Evolutionary conservation across 2,888 invertebrate species (phyloP), one percentile per base, ranked within the genome.

Genomic region (Lottia scabra): DNA sequence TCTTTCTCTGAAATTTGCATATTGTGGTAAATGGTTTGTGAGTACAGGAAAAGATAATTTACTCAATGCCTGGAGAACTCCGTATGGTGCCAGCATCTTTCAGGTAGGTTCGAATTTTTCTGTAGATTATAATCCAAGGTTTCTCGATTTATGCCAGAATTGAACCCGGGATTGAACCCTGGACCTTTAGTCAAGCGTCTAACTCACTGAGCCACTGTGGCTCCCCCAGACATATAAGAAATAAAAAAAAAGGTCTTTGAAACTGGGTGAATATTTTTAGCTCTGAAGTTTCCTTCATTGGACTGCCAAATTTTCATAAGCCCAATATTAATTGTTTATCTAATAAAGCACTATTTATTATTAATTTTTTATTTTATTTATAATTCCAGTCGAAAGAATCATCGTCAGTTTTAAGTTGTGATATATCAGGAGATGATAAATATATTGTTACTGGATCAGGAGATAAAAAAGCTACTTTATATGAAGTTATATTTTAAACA

Each of bases 391-490:
- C 91, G 38, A 97, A 97, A 91, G 98, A 98, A 92, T 95, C 96
- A 44, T 97, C 97, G 78, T 97, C 97, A 85, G 97, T 98, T 83
- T 92, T 98, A 80, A 96, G 97, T 91, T 98, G 97, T 91, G 98
- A 98, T 92, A 97, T 98, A 88, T 97, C 97, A 69, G 94, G 95
- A 69, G 97, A 98, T 91, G 97, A 98, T 91, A 96, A 96, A 89
- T 97, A 96, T 91, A 96, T 98, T 82, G 96, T 98, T 85, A 97
- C 97, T 69, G 98, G 98, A 79, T 97, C 97, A 62, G 97, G 97
- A 74, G 97, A 98, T 92, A 97, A 97, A 91, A 97, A 97, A 89
- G 97, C 97, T 78, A 97, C 97, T 82, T 95, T 97, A 80, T 97
- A 97, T 91, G 96, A 97, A 93, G 97, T 97, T 71, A 88, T 90